Evolutionary conservation across 2,113 vertebrate species (phyloP).

Genomic region (Oryzias melastigma): DNA sequence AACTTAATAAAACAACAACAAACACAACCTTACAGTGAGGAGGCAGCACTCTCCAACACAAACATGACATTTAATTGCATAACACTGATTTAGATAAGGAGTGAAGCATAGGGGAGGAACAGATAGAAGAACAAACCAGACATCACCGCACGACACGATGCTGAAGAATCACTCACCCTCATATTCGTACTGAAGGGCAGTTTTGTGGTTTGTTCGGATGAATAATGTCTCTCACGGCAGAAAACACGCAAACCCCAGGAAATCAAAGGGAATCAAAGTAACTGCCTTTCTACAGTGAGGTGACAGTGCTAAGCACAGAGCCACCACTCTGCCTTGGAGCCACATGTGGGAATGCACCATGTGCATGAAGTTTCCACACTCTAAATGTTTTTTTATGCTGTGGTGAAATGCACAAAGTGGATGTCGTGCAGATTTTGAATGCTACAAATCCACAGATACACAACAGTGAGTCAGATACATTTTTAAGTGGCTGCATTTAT

Average conservation of each 20-base stretch:
- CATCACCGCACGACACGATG: slow-evolving; percentile 3
- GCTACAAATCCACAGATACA: not conserved
- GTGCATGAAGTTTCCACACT: slow-evolving; percentile 20
- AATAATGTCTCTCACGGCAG: slow-evolving; percentile 6
- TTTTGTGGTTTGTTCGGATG: slow-evolving; percentile 1
- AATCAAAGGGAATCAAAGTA: slow-evolving; percentile 28
- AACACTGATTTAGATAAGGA: slow-evolving; percentile 3
- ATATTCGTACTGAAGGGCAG: slow-evolving; percentile 7
- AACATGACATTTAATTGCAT: slow-evolving; percentile 10
- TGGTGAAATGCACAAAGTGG: slow-evolving; percentile 7
- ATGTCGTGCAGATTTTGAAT: not conserved
- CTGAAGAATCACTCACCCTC: slow-evolving; percentile 12
- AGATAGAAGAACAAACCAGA: slow-evolving; percentile 5
- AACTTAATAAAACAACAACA: not conserved
- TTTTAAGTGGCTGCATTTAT: too few relatives aligned
- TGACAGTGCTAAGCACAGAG: slow-evolving; percentile 18
- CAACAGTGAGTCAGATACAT: not conserved
- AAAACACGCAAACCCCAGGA: slow-evolving; percentile 14
- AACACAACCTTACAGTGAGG: not conserved
- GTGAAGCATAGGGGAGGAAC: not conserved
- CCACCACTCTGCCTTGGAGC: slow-evolving; percentile 26
- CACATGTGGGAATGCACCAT: slow-evolving; percentile 12
- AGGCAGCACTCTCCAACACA: not conserved
- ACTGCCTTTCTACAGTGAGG: slow-evolving; percentile 8
- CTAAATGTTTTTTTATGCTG: slow-evolving; percentile 10